Evolutionary conservation across 2,888 invertebrate genomes (phyloP).

Genomic region (Cerastis leucographa): DNA sequence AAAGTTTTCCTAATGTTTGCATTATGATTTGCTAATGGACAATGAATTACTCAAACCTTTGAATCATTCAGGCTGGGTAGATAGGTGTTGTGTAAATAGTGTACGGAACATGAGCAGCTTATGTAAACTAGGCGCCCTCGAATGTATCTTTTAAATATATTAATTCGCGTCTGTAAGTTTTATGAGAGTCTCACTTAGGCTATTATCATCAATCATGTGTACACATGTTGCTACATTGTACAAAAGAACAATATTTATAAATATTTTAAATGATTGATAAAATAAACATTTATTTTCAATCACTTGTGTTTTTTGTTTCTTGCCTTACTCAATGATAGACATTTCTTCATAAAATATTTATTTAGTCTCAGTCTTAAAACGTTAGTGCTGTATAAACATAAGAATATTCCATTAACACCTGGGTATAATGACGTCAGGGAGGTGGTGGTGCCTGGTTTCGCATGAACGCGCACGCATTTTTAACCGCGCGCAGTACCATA

Average conservation of each 20-base stretch:
- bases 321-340: neutral
- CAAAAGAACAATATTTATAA: conserved; percentile 90
- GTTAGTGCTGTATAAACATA: neutral
- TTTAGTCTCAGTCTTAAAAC: neutral
- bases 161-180: conserved; percentile 74
- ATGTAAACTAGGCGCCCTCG: conserved; percentile 69
- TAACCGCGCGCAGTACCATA: conserved; percentile 77
- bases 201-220: conserved; percentile 80
- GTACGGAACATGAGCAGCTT: conserved; percentile 71
- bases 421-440: conserved; percentile 35
- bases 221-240: conserved; percentile 88
- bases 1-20: conserved; percentile 76
- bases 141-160: conserved; percentile 68
- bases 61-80: conserved; percentile 70
- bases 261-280: conserved; percentile 89
- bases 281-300: conserved; percentile 90
- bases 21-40: conserved; percentile 70
- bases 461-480: conserved; percentile 76
- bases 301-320: conserved; percentile 73
- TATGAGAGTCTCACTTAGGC: conserved; percentile 80
- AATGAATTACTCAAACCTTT: conserved; percentile 71
- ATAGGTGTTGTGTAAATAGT: conserved; percentile 77
- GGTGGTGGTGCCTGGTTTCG: conserved; percentile 44
- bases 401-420: neutral
- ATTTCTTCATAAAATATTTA: conserved; percentile 8